Percentiles rank a stretch among this genome's conserved stretches.
Evolutionary conservation across 2,888 invertebrate genomes (phyloP).

Genomic region (Leucoma salicis): DNA sequence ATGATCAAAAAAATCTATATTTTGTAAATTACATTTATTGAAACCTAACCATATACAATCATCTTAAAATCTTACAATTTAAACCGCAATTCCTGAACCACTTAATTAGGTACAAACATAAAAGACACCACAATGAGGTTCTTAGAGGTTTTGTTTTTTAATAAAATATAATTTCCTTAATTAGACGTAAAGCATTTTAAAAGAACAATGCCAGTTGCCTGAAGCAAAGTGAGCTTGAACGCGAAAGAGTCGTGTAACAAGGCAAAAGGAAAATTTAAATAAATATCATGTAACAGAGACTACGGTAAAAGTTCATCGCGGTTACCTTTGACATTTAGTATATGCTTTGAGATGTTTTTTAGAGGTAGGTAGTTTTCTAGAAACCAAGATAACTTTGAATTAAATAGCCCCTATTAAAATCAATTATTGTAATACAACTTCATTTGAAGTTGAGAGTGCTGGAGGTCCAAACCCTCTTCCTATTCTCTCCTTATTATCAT

Average conservation of each 20-base stretch:
- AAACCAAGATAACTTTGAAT: too few relatives aligned
- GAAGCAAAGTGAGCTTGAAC: constrained; percentile 38
- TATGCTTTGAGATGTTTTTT: too few relatives aligned
- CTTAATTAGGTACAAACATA: constrained; percentile 42
- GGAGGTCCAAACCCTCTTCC: too few relatives aligned
- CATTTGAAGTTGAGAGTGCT: too few relatives aligned
- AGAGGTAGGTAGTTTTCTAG: too few relatives aligned
- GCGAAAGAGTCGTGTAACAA: constrained; percentile 29
- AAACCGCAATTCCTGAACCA: constrained; percentile 18
- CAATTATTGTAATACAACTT: too few relatives aligned
- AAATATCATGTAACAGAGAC: constrained; percentile 35
- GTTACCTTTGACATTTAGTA: too few relatives aligned
- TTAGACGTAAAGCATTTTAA: constrained; percentile 58
- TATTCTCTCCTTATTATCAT: too few relatives aligned
- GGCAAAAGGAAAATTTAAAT: constrained; percentile 34
- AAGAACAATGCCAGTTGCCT: constrained; percentile 58
- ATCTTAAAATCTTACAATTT: constrained; percentile 17
- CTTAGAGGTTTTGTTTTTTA: constrained; percentile 50
- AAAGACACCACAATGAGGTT: constrained; percentile 48
- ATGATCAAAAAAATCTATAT: too few relatives aligned
- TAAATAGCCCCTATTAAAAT: too few relatives aligned
- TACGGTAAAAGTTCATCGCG: constrained; percentile 21
- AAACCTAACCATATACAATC: too few relatives aligned
- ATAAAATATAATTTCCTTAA: constrained; percentile 68
- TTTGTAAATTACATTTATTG: too few relatives aligned